Base-by-base conservation (phyloP, 2,888 invertebrate genomes). In the Phanerotoma sp. region DNA sequence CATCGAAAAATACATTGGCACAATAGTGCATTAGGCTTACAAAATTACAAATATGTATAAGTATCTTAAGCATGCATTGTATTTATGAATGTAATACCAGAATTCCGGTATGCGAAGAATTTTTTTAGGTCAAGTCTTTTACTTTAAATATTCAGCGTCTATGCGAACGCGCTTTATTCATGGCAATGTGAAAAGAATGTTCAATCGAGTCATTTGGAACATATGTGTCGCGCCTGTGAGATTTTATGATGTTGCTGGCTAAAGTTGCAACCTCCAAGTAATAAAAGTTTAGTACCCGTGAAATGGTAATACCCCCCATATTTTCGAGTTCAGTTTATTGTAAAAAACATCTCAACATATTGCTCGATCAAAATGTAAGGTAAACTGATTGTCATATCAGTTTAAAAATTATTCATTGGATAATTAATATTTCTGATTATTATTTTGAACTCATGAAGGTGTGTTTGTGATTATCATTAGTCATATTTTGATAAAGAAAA, bases 401-500 rank as follows among this genome's bases (percentile, higher is more conserved):
- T n/a, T n/a, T n/a, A n/a, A n/a, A n/a, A n/a, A n/a, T n/a, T n/a
- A n/a, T n/a, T n/a, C n/a, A n/a, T n/a, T n/a, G n/a, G n/a, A n/a
- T n/a, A n/a, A n/a, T n/a, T n/a, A n/a, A 25, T 25, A 25, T 25
- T 25, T 25, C 25, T 9, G 9, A 25, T n/a, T 7, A 9, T 5
- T 25, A 1, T 25, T 25, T 25, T 1, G 25, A 25, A 7, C 25
- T 5, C 5, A 7, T 25, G 25, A 25, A 25, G 5, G 25, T 25
- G 25, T 25, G 25, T 25, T 7, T 25, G 7, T n/a, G 15, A 33
- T 46, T 46, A 21, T 15, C 46, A 21, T 46, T 35, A 33, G 33
- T 46, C 22, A 46, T 33, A 35, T 46, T 18, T 7, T n/a, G n/a
- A 33, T 35, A 21, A 35, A 33, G 35, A 20, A 41, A 41, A 9